phyloP scores from a whole-genome alignment of 2,113 vertebrate genomes.

The Chelonoidis abingdonii region DNA sequence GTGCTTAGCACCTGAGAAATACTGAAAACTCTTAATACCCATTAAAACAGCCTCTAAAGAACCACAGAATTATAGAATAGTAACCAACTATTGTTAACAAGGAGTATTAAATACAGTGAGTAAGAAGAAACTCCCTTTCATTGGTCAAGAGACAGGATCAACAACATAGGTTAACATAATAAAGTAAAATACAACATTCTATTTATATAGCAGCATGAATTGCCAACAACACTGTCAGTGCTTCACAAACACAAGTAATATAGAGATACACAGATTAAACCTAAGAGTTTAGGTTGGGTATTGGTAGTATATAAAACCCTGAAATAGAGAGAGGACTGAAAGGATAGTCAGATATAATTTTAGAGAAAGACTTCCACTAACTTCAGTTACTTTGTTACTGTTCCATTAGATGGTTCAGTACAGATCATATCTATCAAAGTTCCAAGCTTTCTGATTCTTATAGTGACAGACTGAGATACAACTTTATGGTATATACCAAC shows the following conservation, averaged over 20 bases:
- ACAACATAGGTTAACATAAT: neutral
- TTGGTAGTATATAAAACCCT: neutral
- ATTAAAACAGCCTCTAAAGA: neutral
- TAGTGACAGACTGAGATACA: neutral
- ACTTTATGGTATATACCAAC: neutral
- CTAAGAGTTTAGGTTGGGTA: neutral
- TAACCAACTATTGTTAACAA: neutral
- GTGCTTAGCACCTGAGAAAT: neutral
- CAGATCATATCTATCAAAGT: accelerated
- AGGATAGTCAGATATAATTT: neutral
- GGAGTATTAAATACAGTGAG: accelerated
- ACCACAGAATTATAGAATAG: neutral
- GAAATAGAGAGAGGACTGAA: neutral
- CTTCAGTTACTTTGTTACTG: neutral
- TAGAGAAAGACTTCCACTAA: neutral
- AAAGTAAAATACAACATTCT: neutral
- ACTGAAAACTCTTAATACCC: neutral
- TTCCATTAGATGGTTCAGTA: neutral
- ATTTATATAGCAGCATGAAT: neutral
- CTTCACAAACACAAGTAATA: neutral
- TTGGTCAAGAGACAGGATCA: neutral
- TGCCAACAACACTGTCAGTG: neutral
- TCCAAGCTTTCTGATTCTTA: neutral
- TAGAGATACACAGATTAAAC: neutral
- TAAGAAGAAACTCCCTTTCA: neutral